phyloP scores from a whole-genome alignment of 2,888 invertebrate genomes.

The Athalia cordata region DNA sequence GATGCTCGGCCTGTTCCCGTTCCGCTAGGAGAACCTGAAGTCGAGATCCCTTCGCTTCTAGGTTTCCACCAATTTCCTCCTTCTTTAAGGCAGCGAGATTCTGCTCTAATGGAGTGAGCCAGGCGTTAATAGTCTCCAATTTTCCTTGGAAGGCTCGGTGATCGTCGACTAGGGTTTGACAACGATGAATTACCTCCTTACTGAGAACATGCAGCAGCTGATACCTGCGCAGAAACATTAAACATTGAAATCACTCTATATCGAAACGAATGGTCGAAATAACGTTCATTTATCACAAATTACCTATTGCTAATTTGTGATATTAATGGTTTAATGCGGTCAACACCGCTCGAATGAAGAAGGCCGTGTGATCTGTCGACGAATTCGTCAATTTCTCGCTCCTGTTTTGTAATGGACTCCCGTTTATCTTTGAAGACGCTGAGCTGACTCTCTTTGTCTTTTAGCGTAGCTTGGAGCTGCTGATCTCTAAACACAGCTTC shows the following conservation, averaged over 20 bases:
- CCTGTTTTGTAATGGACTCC: conserved; percentile 85
- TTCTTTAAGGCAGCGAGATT: conserved; percentile 80
- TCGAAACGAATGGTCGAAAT: no score
- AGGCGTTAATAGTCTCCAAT: conserved; percentile 83
- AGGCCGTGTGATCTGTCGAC: conserved; percentile 92
- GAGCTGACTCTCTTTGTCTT: conserved; percentile 87
- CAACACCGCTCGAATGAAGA: conserved; percentile 88
- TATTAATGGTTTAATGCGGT: conserved; percentile 89
- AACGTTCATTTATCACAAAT: not conserved
- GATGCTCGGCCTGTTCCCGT: conserved; percentile 88
- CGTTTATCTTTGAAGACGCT: conserved; percentile 83
- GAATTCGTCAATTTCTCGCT: conserved; percentile 90
- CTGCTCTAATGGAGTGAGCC: conserved; percentile 86
- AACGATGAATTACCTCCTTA: conserved; percentile 90
- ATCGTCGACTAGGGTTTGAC: conserved; percentile 88
- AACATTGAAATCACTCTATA: no score
- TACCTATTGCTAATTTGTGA: conserved; percentile 90
- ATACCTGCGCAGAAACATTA: conserved; percentile 73
- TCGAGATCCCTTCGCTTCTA: conserved; percentile 81
- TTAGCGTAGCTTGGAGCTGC: conserved; percentile 85
- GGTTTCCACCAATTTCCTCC: conserved; percentile 77
- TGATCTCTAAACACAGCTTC: conserved; percentile 92
- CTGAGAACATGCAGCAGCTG: conserved; percentile 87
- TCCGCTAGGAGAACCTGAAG: conserved; percentile 85
- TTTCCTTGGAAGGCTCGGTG: conserved; percentile 87